Percentiles rank a stretch among this genome's conserved stretches.
phyloP scores from a whole-genome alignment of 2,797 vertebrate genomes.

The Gambelia wislizenii region DNA sequence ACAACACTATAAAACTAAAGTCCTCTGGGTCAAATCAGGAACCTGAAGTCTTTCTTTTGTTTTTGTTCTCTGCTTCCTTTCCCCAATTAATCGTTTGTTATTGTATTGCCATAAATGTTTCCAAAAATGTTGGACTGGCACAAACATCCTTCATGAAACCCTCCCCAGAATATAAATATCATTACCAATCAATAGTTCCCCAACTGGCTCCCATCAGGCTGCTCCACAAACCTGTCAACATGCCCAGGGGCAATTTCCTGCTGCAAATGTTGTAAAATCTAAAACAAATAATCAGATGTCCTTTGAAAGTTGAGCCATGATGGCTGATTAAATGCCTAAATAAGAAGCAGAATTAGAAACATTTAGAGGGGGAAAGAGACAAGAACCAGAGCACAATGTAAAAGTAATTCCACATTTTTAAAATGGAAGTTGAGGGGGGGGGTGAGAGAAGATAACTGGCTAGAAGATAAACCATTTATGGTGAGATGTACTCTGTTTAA shows the following conservation, averaged over 20 bases:
- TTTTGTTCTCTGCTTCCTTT: neutral
- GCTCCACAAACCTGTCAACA: slow-evolving; percentile 58
- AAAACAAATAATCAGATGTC: slow-evolving; percentile 70
- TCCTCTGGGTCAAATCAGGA: slow-evolving; percentile 24
- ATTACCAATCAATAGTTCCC: slow-evolving; percentile 71
- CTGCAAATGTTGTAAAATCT: slow-evolving; percentile 64
- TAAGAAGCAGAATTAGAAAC: slow-evolving; percentile 69
- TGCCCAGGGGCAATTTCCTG: slow-evolving; percentile 72
- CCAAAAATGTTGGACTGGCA: neutral
- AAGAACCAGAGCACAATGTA: neutral
- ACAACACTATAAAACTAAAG: slow-evolving; percentile 1
- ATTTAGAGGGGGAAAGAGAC: slow-evolving; percentile 60
- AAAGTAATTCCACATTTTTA: slow-evolving; percentile 30
- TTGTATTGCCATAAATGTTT: slow-evolving; percentile 22
- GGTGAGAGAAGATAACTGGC: neutral
- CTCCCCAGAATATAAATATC: slow-evolving; percentile 54
- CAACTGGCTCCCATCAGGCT: slow-evolving; percentile 63
- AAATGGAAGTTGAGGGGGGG: neutral
- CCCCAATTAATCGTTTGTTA: neutral
- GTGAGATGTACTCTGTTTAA: slow-evolving; percentile 27
- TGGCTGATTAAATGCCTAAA: slow-evolving; percentile 72
- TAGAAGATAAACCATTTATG: slow-evolving; percentile 41
- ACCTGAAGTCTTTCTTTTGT: fast-evolving
- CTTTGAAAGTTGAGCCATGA: slow-evolving; percentile 76
- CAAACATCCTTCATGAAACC: slow-evolving; percentile 24